phyloP scores from a whole-genome alignment of 2,888 invertebrate genomes.

The Noctua pronuba region DNA sequence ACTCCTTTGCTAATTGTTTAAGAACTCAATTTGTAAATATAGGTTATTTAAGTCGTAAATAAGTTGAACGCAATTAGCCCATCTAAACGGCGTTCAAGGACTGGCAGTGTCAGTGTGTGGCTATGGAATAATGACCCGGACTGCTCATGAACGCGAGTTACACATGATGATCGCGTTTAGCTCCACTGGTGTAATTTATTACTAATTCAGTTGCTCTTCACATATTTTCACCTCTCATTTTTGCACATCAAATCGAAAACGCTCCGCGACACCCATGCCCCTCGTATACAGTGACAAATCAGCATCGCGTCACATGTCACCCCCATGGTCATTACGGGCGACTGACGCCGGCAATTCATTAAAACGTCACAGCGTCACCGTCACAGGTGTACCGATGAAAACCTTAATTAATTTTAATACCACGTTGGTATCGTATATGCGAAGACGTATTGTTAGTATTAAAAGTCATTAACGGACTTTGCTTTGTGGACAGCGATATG shows the following conservation, averaged over 20 bases:
- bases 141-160: neutral
- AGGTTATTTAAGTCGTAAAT: neutral
- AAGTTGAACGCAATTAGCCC: neutral
- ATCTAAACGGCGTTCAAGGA: neutral
- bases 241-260: slow-evolving; percentile 8
- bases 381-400: slow-evolving; percentile 80
- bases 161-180: neutral
- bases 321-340: slow-evolving; percentile 77
- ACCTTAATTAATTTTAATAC: slow-evolving; percentile 78
- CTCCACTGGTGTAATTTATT: neutral
- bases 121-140: neutral
- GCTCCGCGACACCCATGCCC: slow-evolving; percentile 24
- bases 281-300: slow-evolving; percentile 71
- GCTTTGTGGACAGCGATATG: neutral
- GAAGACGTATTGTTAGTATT: slow-evolving; percentile 63
- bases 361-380: slow-evolving; percentile 79
- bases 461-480: slow-evolving; percentile 48
- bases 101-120: neutral
- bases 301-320: slow-evolving; percentile 77
- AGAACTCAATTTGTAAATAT: neutral
- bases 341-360: slow-evolving; percentile 81
- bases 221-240: slow-evolving; percentile 9
- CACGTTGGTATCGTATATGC: slow-evolving; percentile 62
- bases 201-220: neutral
- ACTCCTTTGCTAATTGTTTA: neutral